phyloP scores from a whole-genome alignment of 1,140 invertebrate genomes.

The Sipha flava region DNA sequence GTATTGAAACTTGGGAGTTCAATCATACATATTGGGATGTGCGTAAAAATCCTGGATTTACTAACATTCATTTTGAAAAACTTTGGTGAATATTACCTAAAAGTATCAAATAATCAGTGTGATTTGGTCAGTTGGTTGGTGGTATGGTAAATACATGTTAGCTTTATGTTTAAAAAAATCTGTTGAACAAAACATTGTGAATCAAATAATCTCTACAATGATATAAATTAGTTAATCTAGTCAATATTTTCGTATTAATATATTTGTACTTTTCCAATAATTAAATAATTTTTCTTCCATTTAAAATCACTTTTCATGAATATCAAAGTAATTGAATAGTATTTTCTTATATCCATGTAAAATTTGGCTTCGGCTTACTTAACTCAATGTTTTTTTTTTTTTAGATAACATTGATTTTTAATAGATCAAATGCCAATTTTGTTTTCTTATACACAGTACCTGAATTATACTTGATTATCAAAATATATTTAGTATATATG shows the following conservation, averaged over 20 bases:
- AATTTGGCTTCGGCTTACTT: neutral
- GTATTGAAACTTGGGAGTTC: constrained; percentile 56
- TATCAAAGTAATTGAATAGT: neutral
- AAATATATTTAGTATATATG: neutral
- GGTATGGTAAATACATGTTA: neutral
- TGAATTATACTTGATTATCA: neutral
- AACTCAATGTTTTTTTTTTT: neutral
- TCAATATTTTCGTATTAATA: constrained; percentile 11
- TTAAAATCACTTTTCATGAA: neutral
- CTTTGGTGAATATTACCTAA: constrained; percentile 46
- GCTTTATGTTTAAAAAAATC: neutral
- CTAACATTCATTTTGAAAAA: constrained; percentile 48
- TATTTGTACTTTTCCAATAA: constrained; percentile 13
- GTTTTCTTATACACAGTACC: neutral
- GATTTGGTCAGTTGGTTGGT: neutral
- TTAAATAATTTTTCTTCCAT: constrained; percentile 8
- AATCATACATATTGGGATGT: constrained; percentile 53
- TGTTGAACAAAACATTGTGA: constrained; percentile 16
- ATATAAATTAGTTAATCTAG: constrained; percentile 22
- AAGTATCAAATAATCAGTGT: neutral
- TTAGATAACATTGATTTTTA: neutral
- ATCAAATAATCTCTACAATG: constrained; percentile 16
- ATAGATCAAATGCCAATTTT: neutral
- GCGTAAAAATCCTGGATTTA: constrained; percentile 52
- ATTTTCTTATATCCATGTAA: neutral